These are phyloP conservation scores for Onychostruthus taczanowskii DNA, from an alignment of 2,113 vertebrate genomes.

Conservation along the genomic window DNA sequence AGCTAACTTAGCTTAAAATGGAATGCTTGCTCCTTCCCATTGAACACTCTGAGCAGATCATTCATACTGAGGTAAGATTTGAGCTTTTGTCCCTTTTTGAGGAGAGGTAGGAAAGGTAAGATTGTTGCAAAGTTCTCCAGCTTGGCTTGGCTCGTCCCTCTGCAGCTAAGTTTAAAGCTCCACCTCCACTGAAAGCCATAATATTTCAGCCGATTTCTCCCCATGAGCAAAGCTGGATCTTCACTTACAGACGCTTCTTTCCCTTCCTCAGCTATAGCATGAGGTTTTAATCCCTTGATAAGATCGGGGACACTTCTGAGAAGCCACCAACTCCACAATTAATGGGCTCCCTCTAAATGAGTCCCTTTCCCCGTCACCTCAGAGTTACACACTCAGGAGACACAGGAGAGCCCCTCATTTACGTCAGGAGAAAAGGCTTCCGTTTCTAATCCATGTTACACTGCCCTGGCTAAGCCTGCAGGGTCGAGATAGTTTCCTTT, in stretches of 20 bases:
- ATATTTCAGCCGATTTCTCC: background rate
- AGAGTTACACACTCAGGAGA: background rate
- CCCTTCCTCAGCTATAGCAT: background rate
- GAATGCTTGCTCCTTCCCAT: background rate
- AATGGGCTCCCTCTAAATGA: background rate
- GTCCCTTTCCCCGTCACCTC: background rate
- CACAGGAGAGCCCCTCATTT: background rate
- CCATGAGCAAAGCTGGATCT: background rate
- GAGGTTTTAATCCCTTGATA: background rate
- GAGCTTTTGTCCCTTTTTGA: background rate
- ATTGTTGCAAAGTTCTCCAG: background rate
- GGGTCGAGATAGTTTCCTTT: conserved; percentile 22
- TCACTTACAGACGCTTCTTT: background rate
- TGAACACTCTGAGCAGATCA: background rate
- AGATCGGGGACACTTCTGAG: background rate
- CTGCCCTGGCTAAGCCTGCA: background rate
- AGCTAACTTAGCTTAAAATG: background rate
- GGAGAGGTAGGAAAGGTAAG: background rate
- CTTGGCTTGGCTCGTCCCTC: background rate
- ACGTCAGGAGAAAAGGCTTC: background rate
- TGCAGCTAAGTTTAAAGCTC: background rate
- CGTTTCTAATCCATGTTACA: background rate
- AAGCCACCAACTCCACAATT: background rate
- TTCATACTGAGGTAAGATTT: background rate
- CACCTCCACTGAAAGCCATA: background rate